A percentile compares a stretch with the other conserved stretches of the same genome.
phyloP scores from a whole-genome alignment of 2,797 vertebrate genomes.

The Scomberomorus guttatus region DNA sequence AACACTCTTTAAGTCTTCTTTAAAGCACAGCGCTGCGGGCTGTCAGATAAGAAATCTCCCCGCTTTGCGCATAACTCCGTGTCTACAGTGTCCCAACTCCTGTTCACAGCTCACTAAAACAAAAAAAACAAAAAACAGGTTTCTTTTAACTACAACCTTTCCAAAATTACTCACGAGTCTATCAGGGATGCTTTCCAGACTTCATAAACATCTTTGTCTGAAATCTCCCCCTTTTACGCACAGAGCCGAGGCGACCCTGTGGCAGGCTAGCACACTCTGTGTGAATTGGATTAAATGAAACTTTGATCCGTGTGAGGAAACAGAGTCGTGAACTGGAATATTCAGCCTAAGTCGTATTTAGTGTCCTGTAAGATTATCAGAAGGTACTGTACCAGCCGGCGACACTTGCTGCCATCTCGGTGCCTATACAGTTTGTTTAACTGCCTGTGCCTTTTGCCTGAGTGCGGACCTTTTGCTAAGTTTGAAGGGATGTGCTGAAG shows the following conservation, averaged over 20 bases:
- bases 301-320: constrained; percentile 33
- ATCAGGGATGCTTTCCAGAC: neutral
- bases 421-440: constrained; percentile 27
- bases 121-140: too few relatives aligned
- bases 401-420: constrained; percentile 24
- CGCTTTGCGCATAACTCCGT: constrained; percentile 37
- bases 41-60: constrained; percentile 76
- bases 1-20: constrained; percentile 6
- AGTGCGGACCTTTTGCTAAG: constrained; percentile 58
- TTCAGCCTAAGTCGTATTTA: constrained; percentile 21
- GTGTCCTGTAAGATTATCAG: constrained; percentile 35
- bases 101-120: constrained; percentile 23
- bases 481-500: constrained; percentile 33
- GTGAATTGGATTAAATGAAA: constrained; percentile 16
- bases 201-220: too few relatives aligned
- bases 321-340: constrained; percentile 27
- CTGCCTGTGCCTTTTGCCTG: constrained; percentile 56
- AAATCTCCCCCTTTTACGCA: constrained; percentile 23
- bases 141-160: constrained; percentile 4
- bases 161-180: neutral
- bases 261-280: neutral
- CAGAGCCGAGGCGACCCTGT: neutral
- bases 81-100: constrained; percentile 31
- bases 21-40: constrained; percentile 61
- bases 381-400: constrained; percentile 15